Percentiles rank a stretch among this genome's conserved stretches.
Conservation (phyloP, 2,113 vertebrate species). For the Vimba vimba region DNA sequence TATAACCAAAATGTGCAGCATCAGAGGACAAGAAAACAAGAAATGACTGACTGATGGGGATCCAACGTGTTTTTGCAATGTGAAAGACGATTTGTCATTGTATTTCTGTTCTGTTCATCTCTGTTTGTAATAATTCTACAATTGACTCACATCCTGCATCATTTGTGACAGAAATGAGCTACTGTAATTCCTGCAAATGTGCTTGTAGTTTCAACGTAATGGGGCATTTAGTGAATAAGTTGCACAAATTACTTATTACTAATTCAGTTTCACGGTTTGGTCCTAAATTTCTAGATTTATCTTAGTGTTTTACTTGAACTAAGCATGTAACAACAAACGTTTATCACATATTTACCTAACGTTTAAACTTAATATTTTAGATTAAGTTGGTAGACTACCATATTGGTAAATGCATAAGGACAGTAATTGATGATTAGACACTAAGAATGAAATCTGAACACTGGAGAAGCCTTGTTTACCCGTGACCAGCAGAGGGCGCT, state of each 20-base stretch:
- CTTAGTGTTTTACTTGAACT: neutral
- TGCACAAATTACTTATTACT: neutral
- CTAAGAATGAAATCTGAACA: neutral
- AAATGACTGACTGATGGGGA: neutral
- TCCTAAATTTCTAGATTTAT: neutral
- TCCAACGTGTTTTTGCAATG: neutral
- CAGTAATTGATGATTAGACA: neutral
- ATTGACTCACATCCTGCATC: neutral
- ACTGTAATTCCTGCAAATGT: neutral
- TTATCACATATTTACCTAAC: neutral
- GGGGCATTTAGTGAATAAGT: neutral
- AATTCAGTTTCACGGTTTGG: neutral
- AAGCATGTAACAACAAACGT: neutral
- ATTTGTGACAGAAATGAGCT: neutral
- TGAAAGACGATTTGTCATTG: neutral
- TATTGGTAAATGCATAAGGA: neutral
- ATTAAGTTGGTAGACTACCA: neutral
- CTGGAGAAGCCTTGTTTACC: neutral
- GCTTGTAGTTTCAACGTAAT: neutral
- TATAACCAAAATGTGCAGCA: neutral
- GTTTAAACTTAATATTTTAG: neutral
- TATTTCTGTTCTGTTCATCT: neutral
- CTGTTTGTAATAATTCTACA: neutral
- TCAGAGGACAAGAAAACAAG: neutral
- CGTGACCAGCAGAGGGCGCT: constrained; percentile 18